Conservation (phyloP, 2,888 invertebrate species). For the Petrolisthes cinctipes region DNA sequence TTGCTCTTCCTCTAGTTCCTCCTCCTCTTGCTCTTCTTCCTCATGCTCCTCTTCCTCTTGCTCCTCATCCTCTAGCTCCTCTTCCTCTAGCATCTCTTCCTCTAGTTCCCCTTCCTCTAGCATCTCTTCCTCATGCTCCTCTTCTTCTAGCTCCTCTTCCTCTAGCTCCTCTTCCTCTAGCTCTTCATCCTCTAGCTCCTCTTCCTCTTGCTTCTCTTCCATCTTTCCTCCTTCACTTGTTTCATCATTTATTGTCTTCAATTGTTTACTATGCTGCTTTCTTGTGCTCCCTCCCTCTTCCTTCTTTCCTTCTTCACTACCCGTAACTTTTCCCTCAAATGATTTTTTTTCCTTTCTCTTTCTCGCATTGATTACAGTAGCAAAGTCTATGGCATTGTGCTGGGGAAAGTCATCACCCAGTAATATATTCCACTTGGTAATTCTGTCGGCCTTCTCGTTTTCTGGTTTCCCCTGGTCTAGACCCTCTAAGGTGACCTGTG, state of each 20-base stretch:
- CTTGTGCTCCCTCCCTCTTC: neutral
- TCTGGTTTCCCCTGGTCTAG: neutral
- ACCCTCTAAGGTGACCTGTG: neutral
- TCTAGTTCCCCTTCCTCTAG: too few species aligned
- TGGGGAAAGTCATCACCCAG: neutral
- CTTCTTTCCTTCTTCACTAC: neutral
- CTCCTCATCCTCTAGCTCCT: too few species aligned
- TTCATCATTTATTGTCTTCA: neutral
- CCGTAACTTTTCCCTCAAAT: neutral
- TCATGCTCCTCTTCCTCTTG: too few species aligned
- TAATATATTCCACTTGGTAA: neutral
- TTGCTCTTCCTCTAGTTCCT: too few species aligned
- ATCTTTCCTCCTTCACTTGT: neutral
- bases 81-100: too few species aligned
- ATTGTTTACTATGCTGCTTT: neutral
- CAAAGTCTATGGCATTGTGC: neutral
- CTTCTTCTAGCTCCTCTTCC: too few species aligned
- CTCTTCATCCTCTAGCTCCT: too few species aligned
- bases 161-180: too few species aligned
- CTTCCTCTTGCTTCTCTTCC: neutral
- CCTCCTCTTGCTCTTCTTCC: too few species aligned
- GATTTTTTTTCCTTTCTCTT: too few species aligned
- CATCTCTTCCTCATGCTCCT: too few species aligned
- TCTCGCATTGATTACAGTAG: too few species aligned
- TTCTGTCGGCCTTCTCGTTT: neutral